phyloP scores from a whole-genome alignment of 2,888 invertebrate genomes.

The Oscheius sp. region DNA sequence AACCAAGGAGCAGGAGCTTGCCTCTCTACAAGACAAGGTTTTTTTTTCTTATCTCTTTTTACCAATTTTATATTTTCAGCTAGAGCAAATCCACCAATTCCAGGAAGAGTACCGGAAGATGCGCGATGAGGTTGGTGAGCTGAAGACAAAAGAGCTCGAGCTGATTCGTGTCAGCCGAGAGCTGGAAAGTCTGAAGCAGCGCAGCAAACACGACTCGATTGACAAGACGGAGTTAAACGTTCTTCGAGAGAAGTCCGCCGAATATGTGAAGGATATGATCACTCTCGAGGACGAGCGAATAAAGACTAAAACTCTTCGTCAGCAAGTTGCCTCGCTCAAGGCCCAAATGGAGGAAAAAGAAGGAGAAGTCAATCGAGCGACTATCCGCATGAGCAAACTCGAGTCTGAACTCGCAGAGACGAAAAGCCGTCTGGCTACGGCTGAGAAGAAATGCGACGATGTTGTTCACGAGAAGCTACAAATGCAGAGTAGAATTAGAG shows the following conservation, averaged over 20 bases:
- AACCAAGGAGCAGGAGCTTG: slow-evolving; percentile 22
- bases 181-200: slow-evolving; percentile 31
- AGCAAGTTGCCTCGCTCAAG: slow-evolving; percentile 31
- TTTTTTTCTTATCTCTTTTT: neutral
- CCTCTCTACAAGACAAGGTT: slow-evolving; percentile 18
- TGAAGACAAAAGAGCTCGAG: slow-evolving; percentile 27
- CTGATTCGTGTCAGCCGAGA: slow-evolving; percentile 2
- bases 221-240: slow-evolving; percentile 31
- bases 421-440: slow-evolving; percentile 18
- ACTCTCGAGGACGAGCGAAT: slow-evolving; percentile 26
- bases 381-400: slow-evolving; percentile 30
- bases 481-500: slow-evolving; percentile 19
- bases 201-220: slow-evolving; percentile 22
- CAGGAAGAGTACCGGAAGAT: slow-evolving; percentile 32
- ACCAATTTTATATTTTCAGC: neutral
- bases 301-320: slow-evolving; percentile 31
- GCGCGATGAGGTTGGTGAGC: slow-evolving; percentile 35
- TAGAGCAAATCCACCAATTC: slow-evolving; percentile 27
- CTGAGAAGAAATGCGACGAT: slow-evolving; percentile 34
- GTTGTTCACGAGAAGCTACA: slow-evolving; percentile 33
- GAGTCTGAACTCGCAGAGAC: slow-evolving; percentile 33
- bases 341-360: slow-evolving; percentile 38
- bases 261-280: slow-evolving; percentile 30
- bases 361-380: slow-evolving; percentile 23
- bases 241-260: slow-evolving; percentile 22